Evolutionary conservation across 2,797 vertebrate genomes (phyloP).

Genomic region (Arrhamphus sclerolepis): DNA sequence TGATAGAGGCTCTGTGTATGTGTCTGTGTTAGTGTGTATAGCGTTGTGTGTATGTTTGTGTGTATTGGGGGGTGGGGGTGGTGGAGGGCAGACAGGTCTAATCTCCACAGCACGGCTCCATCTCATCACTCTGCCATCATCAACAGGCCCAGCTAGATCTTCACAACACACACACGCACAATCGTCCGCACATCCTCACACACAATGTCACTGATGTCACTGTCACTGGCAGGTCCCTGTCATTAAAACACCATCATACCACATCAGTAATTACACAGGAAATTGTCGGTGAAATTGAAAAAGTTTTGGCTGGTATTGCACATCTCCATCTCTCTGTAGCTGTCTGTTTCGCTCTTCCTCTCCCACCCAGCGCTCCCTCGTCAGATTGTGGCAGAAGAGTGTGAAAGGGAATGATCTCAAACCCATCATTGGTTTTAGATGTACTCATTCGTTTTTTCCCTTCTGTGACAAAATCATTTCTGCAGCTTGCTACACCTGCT

Average conservation of each 20-base stretch:
- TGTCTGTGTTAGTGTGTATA: conserved; percentile 18
- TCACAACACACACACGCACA: conserved; percentile 45
- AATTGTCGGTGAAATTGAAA: conserved; percentile 86
- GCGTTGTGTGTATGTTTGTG: conserved; percentile 14
- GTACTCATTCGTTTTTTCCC: conserved; percentile 66
- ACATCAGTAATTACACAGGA: conserved; percentile 86
- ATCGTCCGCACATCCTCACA: conserved; percentile 43
- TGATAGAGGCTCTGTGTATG: conserved; percentile 27
- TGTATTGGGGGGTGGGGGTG: conserved; percentile 23
- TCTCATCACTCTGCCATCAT: conserved; percentile 79
- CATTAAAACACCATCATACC: conserved; percentile 85
- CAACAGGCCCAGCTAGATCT: conserved; percentile 67
- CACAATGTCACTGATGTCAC: conserved; percentile 70
- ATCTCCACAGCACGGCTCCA: conserved; percentile 75
- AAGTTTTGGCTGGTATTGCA: conserved; percentile 81
- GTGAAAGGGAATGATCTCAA: conserved; percentile 78
- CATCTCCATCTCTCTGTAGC: conserved; percentile 74
- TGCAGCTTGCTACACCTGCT: conserved; percentile 62
- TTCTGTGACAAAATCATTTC: conserved; percentile 72
- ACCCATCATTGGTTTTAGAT: conserved; percentile 79
- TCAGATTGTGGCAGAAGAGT: conserved; percentile 70
- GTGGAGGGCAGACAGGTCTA: conserved; percentile 72
- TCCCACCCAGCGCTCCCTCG: conserved; percentile 54
- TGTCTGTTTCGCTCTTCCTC: conserved; percentile 35
- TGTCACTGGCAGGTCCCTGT: conserved; percentile 77